Evolutionary conservation across 1,140 invertebrate species (phyloP).

Genomic region (Portunus trituberculatus): DNA sequence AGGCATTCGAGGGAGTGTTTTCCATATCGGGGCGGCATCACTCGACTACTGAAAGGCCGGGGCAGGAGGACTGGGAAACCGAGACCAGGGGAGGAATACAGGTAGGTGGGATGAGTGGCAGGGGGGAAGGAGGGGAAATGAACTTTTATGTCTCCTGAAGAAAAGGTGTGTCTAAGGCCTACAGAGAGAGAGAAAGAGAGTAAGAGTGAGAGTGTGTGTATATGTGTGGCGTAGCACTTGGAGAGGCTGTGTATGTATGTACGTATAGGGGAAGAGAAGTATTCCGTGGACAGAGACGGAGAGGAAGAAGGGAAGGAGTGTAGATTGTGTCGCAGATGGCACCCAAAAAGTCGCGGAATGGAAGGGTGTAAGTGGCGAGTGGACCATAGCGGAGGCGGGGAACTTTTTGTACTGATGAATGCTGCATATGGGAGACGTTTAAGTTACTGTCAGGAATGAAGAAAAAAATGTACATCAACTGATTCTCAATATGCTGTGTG

Average conservation of each 20-base stretch:
- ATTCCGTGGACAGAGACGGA: neutral
- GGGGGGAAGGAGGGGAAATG: neutral
- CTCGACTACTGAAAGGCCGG: neutral
- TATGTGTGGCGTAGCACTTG: neutral
- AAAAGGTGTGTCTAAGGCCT: constrained; percentile 17
- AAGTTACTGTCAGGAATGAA: neutral
- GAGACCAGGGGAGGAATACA: neutral
- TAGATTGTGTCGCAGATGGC: neutral
- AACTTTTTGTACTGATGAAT: neutral
- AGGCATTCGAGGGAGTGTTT: constrained; percentile 75
- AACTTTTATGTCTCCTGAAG: neutral
- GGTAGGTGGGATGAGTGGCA: neutral
- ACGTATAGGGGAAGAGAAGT: neutral
- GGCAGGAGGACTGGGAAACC: neutral
- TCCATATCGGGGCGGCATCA: constrained; percentile 69
- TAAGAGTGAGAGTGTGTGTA: neutral
- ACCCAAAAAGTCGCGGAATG: constrained; percentile 14
- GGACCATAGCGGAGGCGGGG: neutral
- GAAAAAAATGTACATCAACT: neutral
- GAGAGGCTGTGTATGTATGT: neutral
- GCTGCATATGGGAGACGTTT: neutral
- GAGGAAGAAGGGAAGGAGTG: neutral
- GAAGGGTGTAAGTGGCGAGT: constrained; percentile 15
- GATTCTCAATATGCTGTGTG: constrained; percentile 26
- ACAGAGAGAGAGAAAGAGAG: neutral